phyloP scores from a whole-genome alignment of 2,113 vertebrate genomes.

The Xyliphius kryptos region DNA sequence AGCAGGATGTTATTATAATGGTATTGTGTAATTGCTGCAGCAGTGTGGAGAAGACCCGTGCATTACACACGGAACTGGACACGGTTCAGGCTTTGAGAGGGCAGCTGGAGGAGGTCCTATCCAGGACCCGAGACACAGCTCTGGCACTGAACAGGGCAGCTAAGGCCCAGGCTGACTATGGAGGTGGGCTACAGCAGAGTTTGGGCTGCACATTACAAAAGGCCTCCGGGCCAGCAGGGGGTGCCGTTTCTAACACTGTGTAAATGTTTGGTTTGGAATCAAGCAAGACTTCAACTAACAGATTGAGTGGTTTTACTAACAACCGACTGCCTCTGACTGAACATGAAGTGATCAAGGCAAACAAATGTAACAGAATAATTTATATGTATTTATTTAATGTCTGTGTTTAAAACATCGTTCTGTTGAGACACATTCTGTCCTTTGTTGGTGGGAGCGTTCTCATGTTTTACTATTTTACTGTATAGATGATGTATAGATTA shows the following conservation, averaged over 20 bases:
- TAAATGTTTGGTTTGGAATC: slow-evolving; percentile 41
- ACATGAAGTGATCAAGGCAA: slow-evolving; percentile 35
- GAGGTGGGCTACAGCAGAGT: slow-evolving; percentile 90
- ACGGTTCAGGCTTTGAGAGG: slow-evolving; percentile 75
- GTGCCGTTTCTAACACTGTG: slow-evolving; percentile 52
- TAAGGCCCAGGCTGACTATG: slow-evolving; percentile 70
- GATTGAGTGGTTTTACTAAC: slow-evolving; percentile 2
- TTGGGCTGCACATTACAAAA: slow-evolving; percentile 66
- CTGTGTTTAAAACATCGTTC: slow-evolving; percentile 38
- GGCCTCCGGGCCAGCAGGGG: slow-evolving; percentile 72
- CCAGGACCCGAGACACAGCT: slow-evolving; percentile 75
- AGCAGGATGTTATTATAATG: background rate
- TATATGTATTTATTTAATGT: slow-evolving; percentile 45
- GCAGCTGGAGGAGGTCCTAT: slow-evolving; percentile 85
- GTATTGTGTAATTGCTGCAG: slow-evolving; percentile 20
- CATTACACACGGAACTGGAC: slow-evolving; percentile 79
- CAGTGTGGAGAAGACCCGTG: slow-evolving; percentile 69
- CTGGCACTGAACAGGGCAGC: slow-evolving; percentile 71
- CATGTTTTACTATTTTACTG: slow-evolving; percentile 51
- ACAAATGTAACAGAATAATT: slow-evolving; percentile 45
- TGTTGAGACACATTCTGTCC: slow-evolving; percentile 41
- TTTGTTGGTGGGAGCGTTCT: slow-evolving; percentile 49
- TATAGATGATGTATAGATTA: slow-evolving; percentile 48
- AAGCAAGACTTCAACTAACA: slow-evolving; percentile 19
- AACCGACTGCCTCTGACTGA: background rate